These are phyloP conservation scores for Hyles lineata DNA, from an alignment of 2,888 invertebrate genomes.

Conservation along the genomic window DNA sequence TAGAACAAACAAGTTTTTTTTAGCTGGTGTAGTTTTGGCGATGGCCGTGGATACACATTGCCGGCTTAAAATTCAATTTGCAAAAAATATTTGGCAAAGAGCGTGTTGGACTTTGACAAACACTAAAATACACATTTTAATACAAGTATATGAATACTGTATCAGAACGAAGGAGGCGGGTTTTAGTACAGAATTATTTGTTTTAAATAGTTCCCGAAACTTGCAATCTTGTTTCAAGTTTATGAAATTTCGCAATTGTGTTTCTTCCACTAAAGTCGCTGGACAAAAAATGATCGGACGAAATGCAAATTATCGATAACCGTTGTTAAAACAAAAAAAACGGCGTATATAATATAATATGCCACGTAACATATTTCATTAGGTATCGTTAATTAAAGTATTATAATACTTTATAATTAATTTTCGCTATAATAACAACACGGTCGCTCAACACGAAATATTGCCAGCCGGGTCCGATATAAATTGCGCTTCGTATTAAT, in stretches of 20 bases:
- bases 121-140: constrained; percentile 32
- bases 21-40: constrained; percentile 1
- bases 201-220: background rate
- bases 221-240: background rate
- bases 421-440: too few species aligned
- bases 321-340: too few species aligned
- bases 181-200: too few species aligned
- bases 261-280: too few species aligned
- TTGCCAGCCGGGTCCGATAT: too few species aligned
- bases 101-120: constrained; percentile 2
- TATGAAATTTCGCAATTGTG: background rate
- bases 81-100: constrained; percentile 32
- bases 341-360: too few species aligned
- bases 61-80: constrained; percentile 47
- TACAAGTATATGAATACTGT: constrained; percentile 29
- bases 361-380: too few species aligned
- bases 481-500: background rate
- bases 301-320: too few species aligned
- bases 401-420: too few species aligned
- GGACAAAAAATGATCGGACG: too few species aligned
- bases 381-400: too few species aligned
- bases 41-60: constrained; percentile 3
- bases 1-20: background rate
- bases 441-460: too few species aligned
- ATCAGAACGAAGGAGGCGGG: background rate